These are phyloP conservation scores for Zosterops hypoxanthus DNA, from an alignment of 2,113 vertebrate genomes.

Conservation along the genomic window DNA sequence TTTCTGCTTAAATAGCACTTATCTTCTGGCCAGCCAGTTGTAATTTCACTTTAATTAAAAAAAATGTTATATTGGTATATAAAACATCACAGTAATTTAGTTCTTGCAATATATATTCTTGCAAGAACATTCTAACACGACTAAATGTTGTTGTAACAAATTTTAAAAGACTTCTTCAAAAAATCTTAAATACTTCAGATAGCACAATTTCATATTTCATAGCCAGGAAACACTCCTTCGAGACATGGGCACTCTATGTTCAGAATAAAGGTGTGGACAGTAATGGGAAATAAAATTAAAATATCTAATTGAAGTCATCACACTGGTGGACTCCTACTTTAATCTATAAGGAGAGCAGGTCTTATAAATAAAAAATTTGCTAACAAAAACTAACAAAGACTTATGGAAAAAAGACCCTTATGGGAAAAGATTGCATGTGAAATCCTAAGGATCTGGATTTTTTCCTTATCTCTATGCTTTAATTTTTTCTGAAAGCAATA, in stretches of 20 bases:
- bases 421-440: not conserved
- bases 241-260: not conserved
- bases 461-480: not conserved
- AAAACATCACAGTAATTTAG: not conserved
- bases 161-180: not conserved
- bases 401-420: not conserved
- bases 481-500: not conserved
- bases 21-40: not conserved
- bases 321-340: not conserved
- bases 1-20: conserved; percentile 21
- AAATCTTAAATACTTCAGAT: not conserved
- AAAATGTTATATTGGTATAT: conserved; percentile 4
- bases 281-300: not conserved
- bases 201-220: not conserved
- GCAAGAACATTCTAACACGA: not conserved
- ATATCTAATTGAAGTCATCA: not conserved
- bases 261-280: not conserved
- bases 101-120: not conserved
- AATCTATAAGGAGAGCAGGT: not conserved
- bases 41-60: conserved; percentile 47
- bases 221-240: not conserved
- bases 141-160: not conserved
- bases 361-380: not conserved
- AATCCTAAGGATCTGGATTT: not conserved
- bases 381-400: not conserved